These are phyloP conservation scores for Pteria penguin DNA, from an alignment of 2,888 invertebrate genomes.

Conservation along the genomic window DNA sequence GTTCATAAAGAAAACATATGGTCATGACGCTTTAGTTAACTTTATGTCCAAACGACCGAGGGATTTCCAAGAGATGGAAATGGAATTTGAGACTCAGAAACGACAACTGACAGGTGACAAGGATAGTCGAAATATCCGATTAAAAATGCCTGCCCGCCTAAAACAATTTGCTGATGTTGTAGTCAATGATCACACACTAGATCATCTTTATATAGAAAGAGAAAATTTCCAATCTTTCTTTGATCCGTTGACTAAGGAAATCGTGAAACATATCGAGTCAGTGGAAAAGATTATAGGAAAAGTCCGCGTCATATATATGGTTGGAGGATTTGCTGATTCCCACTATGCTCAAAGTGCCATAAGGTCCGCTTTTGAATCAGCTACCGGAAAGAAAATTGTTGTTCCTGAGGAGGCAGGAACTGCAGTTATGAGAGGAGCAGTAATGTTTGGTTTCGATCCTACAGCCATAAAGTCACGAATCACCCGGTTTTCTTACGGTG, in stretches of 20 bases:
- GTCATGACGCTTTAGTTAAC: too few species aligned
- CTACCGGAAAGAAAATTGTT: not conserved
- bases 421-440: slow-evolving; percentile 3
- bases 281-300: not conserved
- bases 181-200: not conserved
- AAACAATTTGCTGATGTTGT: not conserved
- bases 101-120: not conserved
- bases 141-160: not conserved
- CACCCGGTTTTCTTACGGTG: slow-evolving; percentile 4
- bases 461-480: not conserved
- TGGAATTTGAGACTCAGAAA: slow-evolving; percentile 11
- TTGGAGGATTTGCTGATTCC: slow-evolving; percentile 8
- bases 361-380: not conserved
- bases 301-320: not conserved
- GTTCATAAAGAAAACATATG: not conserved
- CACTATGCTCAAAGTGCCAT: not conserved
- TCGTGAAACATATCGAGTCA: not conserved
- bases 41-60: too few species aligned
- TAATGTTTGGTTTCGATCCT: slow-evolving; percentile 3
- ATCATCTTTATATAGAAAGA: slow-evolving; percentile 2
- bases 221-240: slow-evolving; percentile 8
- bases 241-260: not conserved
- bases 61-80: slow-evolving; percentile 3
- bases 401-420: not conserved
- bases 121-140: not conserved